Evolutionary conservation across 2,888 invertebrate species (phyloP).

Genomic region (Campaea margaritaria): DNA sequence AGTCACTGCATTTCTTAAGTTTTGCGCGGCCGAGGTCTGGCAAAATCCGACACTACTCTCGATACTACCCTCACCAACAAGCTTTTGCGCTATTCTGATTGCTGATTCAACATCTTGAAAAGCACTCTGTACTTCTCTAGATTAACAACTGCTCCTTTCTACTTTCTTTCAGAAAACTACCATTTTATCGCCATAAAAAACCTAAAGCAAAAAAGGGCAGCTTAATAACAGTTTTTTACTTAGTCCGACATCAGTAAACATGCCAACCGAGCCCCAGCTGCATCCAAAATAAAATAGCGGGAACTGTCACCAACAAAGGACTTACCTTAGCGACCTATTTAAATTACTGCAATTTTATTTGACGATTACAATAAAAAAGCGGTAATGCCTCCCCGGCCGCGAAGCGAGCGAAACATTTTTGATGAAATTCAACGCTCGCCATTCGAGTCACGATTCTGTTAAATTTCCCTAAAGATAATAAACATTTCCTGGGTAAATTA

Average conservation of each 20-base stretch:
- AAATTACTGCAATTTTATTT: slow-evolving; percentile 53
- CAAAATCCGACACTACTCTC: no score
- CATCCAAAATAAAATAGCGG: slow-evolving; percentile 48
- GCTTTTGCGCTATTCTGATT: no score
- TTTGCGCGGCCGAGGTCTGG: no score
- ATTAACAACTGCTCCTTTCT: no score
- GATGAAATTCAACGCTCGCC: slow-evolving; percentile 63
- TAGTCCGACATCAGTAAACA: background rate
- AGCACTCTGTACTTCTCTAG: no score
- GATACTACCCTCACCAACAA: no score
- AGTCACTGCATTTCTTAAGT: no score
- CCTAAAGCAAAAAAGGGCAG: no score
- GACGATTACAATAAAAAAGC: slow-evolving; percentile 59
- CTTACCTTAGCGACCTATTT: slow-evolving; percentile 32
- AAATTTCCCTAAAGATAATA: slow-evolving; percentile 81
- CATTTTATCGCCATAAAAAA: no score
- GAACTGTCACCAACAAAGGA: slow-evolving; percentile 30
- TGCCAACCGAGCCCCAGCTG: slow-evolving; percentile 6
- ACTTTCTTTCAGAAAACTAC: no score
- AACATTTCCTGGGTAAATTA: slow-evolving; percentile 75
- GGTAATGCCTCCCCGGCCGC: slow-evolving; percentile 43
- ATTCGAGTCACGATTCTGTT: slow-evolving; percentile 71
- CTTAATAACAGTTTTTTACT: no score
- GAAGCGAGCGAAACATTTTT: slow-evolving; percentile 47
- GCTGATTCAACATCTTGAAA: no score